Evolutionary conservation across 2,888 invertebrate species (phyloP).

Genomic region (Sthenelais limicola): DNA sequence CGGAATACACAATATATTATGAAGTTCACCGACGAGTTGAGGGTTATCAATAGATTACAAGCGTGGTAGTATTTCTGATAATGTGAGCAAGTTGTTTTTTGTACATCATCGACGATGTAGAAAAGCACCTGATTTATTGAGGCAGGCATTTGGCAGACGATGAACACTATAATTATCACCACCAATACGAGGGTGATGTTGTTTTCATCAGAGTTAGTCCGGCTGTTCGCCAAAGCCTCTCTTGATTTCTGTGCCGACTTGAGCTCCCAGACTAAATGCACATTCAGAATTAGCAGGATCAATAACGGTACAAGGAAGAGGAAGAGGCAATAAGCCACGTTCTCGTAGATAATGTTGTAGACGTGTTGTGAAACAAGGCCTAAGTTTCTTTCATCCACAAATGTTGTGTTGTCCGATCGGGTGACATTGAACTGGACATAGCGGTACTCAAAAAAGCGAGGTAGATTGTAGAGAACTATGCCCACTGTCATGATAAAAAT

Average conservation of each 20-base stretch:
- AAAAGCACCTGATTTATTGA: conserved; percentile 53
- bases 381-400: conserved; percentile 42
- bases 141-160: conserved; percentile 54
- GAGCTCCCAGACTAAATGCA: conserved; percentile 51
- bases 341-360: conserved; percentile 55
- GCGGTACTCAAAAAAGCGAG: conserved; percentile 53
- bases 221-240: conserved; percentile 43
- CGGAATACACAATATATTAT: conserved; percentile 54
- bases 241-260: conserved; percentile 49
- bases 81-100: conserved; percentile 42
- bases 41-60: conserved; percentile 51
- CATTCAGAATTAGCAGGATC: conserved; percentile 52
- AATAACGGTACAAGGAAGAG: conserved; percentile 52
- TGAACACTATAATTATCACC: conserved; percentile 53
- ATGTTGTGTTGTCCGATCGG: conserved; percentile 38
- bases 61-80: conserved; percentile 50
- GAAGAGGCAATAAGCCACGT: conserved; percentile 51
- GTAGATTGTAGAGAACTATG: conserved; percentile 53
- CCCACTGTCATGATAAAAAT: conserved; percentile 41
- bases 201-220: conserved; percentile 50
- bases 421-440: conserved; percentile 41
- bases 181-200: conserved; percentile 55
- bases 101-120: conserved; percentile 47
- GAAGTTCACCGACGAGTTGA: conserved; percentile 53
- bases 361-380: conserved; percentile 45